Evolutionary conservation across 2,888 invertebrate species (phyloP).

Genomic region (Drosophila lutescens): DNA sequence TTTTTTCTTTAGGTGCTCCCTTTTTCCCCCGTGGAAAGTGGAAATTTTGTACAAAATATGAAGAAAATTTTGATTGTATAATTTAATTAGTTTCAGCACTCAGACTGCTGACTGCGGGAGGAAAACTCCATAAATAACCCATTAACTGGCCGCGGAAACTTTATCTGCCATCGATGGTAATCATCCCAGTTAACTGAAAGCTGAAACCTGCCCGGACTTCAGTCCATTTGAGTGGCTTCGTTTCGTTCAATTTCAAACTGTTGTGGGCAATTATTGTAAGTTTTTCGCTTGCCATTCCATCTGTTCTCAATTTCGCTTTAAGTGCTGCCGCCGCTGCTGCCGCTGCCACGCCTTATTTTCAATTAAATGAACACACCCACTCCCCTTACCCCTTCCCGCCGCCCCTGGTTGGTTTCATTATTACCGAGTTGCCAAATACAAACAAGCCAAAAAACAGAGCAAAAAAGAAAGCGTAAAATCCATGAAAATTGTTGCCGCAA

Average conservation of each 20-base stretch:
- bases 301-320: slow-evolving; percentile 73
- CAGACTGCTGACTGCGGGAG: slow-evolving; percentile 34
- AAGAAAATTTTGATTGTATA: slow-evolving; percentile 31
- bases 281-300: slow-evolving; percentile 64
- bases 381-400: neutral
- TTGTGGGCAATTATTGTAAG: slow-evolving; percentile 69
- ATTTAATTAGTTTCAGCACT: slow-evolving; percentile 39
- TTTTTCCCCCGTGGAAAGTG: neutral
- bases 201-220: slow-evolving; percentile 19
- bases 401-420: slow-evolving; percentile 73
- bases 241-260: slow-evolving; percentile 43
- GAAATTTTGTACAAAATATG: slow-evolving; percentile 2
- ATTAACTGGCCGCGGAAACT: slow-evolving; percentile 61
- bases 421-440: slow-evolving; percentile 69
- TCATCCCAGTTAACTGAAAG: slow-evolving; percentile 36
- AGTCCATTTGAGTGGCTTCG: slow-evolving; percentile 40
- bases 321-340: slow-evolving; percentile 46
- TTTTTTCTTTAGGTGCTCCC: neutral
- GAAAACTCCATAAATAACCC: slow-evolving; percentile 67
- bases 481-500: slow-evolving; percentile 78
- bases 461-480: slow-evolving; percentile 43
- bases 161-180: slow-evolving; percentile 54
- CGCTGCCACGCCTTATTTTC: slow-evolving; percentile 67
- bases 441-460: slow-evolving; percentile 48
- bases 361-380: slow-evolving; percentile 72